Conservation (phyloP, 2,888 invertebrate species). For the Calliphora vomitoria region DNA sequence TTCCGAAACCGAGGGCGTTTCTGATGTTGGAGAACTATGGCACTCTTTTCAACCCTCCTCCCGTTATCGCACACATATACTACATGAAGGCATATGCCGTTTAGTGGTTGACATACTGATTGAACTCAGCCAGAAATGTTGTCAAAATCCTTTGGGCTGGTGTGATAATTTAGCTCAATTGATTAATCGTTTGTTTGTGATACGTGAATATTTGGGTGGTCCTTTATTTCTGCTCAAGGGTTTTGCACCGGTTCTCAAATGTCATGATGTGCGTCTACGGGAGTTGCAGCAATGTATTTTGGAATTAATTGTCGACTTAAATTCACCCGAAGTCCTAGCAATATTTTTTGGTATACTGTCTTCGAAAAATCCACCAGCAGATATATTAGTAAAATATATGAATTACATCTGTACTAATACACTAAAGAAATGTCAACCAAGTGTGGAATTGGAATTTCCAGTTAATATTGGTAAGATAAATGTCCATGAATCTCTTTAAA, state of each 20-base stretch:
- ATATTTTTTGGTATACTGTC: constrained; percentile 87
- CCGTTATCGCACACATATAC: constrained; percentile 82
- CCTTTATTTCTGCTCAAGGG: constrained; percentile 82
- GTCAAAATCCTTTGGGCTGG: constrained; percentile 81
- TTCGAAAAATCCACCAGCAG: constrained; percentile 85
- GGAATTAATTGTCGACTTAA: constrained; percentile 86
- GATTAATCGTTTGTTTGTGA: constrained; percentile 82
- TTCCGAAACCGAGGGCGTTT: constrained; percentile 81
- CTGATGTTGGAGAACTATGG: constrained; percentile 79
- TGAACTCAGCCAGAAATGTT: constrained; percentile 81
- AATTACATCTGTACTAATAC: constrained; percentile 81
- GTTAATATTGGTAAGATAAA: constrained; percentile 77
- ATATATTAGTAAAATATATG: constrained; percentile 86
- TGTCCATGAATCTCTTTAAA: too few relatives aligned
- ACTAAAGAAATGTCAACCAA: constrained; percentile 81
- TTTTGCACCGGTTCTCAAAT: constrained; percentile 81
- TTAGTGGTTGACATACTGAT: constrained; percentile 83
- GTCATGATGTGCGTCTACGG: constrained; percentile 79
- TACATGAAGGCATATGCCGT: constrained; percentile 83
- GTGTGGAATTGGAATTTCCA: constrained; percentile 82
- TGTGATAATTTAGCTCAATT: constrained; percentile 81
- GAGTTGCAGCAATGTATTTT: constrained; percentile 88
- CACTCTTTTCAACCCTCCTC: constrained; percentile 82
- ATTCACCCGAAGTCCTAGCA: constrained; percentile 85
- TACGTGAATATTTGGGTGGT: constrained; percentile 84